A percentile compares a stretch with the other conserved stretches of the same genome.
Evolutionary conservation across 1,140 invertebrate genomes (phyloP).

Genomic region (Hycleus phaleratus): DNA sequence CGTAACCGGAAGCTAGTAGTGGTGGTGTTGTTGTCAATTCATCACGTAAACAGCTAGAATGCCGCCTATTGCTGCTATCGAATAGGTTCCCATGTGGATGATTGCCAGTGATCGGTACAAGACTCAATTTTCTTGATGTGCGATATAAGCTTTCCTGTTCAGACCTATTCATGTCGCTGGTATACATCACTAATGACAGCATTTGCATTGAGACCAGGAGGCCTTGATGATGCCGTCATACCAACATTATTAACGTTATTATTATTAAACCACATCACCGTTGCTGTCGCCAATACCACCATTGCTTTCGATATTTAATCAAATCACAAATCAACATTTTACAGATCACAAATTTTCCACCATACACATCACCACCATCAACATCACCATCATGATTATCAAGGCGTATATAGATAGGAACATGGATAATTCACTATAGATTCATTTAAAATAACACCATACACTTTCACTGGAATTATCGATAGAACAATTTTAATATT

Average conservation of each 20-base stretch:
- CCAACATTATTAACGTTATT: background rate
- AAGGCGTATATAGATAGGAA: no score
- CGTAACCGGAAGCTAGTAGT: background rate
- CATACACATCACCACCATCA: no score
- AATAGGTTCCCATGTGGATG: slow-evolving; percentile 1
- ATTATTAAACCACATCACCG: no score
- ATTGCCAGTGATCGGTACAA: slow-evolving; percentile 32
- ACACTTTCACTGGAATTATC: no score
- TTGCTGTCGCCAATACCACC: no score
- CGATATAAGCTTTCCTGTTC: slow-evolving; percentile 54
- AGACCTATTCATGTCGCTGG: slow-evolving; percentile 51
- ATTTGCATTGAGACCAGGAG: slow-evolving; percentile 25
- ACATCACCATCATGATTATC: no score
- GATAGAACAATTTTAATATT: no score
- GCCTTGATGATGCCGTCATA: slow-evolving; percentile 2
- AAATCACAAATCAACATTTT: no score
- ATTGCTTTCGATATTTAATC: no score
- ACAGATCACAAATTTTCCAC: no score
- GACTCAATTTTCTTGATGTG: slow-evolving; percentile 50
- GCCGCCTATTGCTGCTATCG: background rate
- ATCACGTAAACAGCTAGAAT: background rate
- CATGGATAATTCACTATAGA: no score
- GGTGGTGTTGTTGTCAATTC: background rate
- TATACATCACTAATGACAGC: slow-evolving; percentile 36
- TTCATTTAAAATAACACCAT: no score